Evolutionary conservation across 2,797 vertebrate species (phyloP), one percentile per base, ranked within the genome.

Genomic region (Sebastes matsubarae): DNA sequence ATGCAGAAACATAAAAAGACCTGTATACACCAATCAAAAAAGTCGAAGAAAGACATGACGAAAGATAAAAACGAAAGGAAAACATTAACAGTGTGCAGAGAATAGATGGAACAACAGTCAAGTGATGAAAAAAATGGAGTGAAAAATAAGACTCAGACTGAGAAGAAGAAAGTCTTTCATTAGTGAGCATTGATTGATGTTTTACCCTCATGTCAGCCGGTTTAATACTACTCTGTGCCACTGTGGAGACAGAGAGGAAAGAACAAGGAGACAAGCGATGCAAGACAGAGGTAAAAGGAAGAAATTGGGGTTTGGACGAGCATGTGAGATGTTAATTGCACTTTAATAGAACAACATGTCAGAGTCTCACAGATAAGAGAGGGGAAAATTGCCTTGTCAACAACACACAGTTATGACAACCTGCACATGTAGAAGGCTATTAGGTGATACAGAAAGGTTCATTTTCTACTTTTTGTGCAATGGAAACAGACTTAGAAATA

Each of bases 251-350:
- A 55, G 10, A 46, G 16, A 20, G 9, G 11, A 58, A 32, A 10
- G 46, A 75, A 52, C 8, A 42, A 34, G 22, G 24, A 12, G 13
- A 24, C 3, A 59, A 42, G 12, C 68, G 55, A 72, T 60, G 24
- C 24, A 75, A 66, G 68, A 64, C 13, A 20, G 60, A 66, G 54
- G 68, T 58, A 55, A 74, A 70, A 72, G 16, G 7, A 24, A 25
- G 50, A 69, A 70, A 72, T 8, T 57, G 68, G 36, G 27, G 16
- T 73, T 78, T 27, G 34, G 70, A 70, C 1, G 2, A 79, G 54
- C 24, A 22, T 61, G 34, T 82, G 72, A 88, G 75, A 81, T 58
- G 46, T 74, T 75, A 90, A 88, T 89, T 76, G 27, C 30, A 2
- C 55, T 83, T 85, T 76, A 77, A 76, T 75, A 64, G 50, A 79